Evolutionary conservation across 2,888 invertebrate genomes (phyloP), one percentile per base, ranked within the genome.

Genomic region (Mythimna lalbum): DNA sequence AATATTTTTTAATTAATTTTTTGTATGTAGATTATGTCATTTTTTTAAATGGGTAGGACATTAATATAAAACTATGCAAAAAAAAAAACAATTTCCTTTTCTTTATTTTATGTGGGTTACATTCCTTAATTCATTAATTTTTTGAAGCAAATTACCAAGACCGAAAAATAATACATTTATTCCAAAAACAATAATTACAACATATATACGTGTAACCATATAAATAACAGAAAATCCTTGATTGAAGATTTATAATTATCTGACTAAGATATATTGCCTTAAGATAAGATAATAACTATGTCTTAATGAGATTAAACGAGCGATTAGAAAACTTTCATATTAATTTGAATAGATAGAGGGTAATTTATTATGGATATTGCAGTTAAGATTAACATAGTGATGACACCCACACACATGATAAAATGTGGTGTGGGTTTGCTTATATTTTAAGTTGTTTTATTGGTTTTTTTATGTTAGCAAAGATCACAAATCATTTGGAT

Each of bases 321-420:
- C 59, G 67, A 83, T 85, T 75, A 76, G 61, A 66, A 70, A 83
- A 66, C 80, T 85, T 83, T 85, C 63, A 59, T 69, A 76, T 74
- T 76, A 72, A 85, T 80, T 80, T 69, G 72, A 80, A 85, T 80
- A 78, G 70, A 76, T 80, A 60, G 31, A 17, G 43, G 36, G 69
- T 70, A 68, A 80, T 84, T 66, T 74, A 82, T 71, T 49, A 39
- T 55, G 64, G 36, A 68, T 68, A 79, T 70, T 70, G 56, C 69
- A 57, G 59, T 68, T 47, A 50, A 63, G 59, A 82, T 79, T 63
- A 76, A 53, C 69, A 69, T 78, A 70, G 36, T 69, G 69, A 76
- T 49, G 71, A 76, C 62, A 60, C 68, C 68, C 55, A 79, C 62
- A 63, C 60, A 4, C 60, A 6, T 53, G 10, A 21, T 50, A 31